Conservation (phyloP, 2,113 vertebrate genomes). For the Chlorodrepanis virens region DNA sequence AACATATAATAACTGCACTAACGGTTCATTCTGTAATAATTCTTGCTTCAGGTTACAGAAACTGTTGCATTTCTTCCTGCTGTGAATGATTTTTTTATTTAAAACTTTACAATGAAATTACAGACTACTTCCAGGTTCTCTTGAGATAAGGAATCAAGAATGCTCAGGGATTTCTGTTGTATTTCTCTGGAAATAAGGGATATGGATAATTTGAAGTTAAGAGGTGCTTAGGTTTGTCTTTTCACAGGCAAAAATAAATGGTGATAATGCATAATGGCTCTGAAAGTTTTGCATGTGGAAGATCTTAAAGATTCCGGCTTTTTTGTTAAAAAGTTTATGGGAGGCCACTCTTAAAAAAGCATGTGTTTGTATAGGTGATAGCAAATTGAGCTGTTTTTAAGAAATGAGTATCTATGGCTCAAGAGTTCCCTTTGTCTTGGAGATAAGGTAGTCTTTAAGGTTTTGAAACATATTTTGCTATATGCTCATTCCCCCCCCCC, state of each 20-base stretch:
- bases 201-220: background rate
- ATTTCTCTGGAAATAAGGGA: background rate
- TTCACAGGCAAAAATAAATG: background rate
- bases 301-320: background rate
- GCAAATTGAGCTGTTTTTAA: background rate
- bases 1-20: background rate
- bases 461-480: background rate
- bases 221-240: background rate
- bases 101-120: background rate
- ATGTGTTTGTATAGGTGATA: background rate
- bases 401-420: background rate
- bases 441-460: background rate
- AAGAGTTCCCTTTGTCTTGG: background rate
- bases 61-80: background rate
- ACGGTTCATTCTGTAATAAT: background rate
- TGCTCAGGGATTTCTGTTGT: background rate
- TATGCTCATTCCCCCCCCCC: background rate
- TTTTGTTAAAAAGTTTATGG: background rate
- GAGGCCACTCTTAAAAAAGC: background rate
- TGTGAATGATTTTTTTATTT: background rate
- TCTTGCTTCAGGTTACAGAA: background rate
- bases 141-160: background rate
- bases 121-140: background rate
- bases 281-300: background rate
- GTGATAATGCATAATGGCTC: background rate